Evolutionary conservation across 2,797 vertebrate genomes (phyloP), one percentile per base, ranked within the genome.

Genomic region (Amazonetta brasiliensis): DNA sequence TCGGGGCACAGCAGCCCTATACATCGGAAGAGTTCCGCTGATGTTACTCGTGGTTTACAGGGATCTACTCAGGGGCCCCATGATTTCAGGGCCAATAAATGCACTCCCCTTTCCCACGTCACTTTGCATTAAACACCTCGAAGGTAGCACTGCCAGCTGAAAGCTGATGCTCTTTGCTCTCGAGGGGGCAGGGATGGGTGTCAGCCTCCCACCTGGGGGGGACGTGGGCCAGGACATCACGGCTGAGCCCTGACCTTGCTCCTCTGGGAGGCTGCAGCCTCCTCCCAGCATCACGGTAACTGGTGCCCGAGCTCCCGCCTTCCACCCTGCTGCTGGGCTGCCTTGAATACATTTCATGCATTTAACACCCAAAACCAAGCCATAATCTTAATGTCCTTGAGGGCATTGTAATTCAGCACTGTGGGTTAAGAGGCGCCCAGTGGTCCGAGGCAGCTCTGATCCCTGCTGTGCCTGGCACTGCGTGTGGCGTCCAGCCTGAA

Each of bases 301-400:
- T 26, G 25, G 25, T 26, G 25, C 50, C 26, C 2, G 0, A 58
- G 16, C 7, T 50, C 15, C 7, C 7, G 31, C 8, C 0, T 0
- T 2, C 54, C 56, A 13, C 13, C 33, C 15, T 25, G 58, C 62
- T 67, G 48, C 56, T 74, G 52, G 46, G 41, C 33, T 71, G 44
- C 16, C 7, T 23, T 1, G 3, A 28, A 14, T 0, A 18, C 62
- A 50, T 63, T 14, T 63, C 60, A 63, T 20, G 12, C 60, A 9
- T 30, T 16, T 33, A 69, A 28, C 31, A 50, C 69, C 37, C n/a
- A 19, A 55, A 76, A 28, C 22, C 26, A 35, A 55, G 67, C 26
- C 15, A 28, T 15, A 59, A 48, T 4, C 30, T 5, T 19, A 6
- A n/a, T 4, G 12, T 4, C 3, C 6, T 0, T 3, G 3, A 54